phyloP scores from a whole-genome alignment of 2,113 vertebrate species.

The Coturnix japonica region DNA sequence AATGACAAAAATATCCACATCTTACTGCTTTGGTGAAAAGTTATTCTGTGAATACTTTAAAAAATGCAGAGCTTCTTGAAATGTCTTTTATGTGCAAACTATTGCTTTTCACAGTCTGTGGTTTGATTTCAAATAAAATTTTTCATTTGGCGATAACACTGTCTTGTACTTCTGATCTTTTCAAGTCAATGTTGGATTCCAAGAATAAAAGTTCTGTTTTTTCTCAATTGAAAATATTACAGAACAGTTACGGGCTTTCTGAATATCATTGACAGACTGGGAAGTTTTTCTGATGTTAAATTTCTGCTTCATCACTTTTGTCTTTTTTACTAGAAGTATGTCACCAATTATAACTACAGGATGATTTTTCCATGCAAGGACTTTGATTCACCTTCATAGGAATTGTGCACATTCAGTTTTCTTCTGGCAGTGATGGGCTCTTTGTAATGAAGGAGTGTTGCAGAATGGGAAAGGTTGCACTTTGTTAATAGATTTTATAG shows the following conservation, averaged over 20 bases:
- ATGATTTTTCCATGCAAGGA: background rate
- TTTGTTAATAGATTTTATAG: background rate
- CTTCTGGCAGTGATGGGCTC: background rate
- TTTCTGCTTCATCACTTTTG: background rate
- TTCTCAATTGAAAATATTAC: background rate
- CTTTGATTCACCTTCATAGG: background rate
- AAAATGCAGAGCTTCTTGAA: background rate
- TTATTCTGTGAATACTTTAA: background rate
- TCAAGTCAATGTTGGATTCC: background rate
- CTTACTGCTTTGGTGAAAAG: background rate
- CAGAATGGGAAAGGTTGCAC: accelerated
- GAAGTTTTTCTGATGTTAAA: background rate
- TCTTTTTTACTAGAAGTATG: background rate
- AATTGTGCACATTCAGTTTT: background rate
- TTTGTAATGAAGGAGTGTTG: background rate
- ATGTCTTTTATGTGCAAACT: background rate
- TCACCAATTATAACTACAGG: background rate
- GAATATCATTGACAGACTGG: background rate
- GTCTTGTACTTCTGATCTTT: background rate
- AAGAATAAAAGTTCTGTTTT: background rate
- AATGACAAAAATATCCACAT: background rate
- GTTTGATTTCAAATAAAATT: background rate
- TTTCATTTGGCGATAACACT: background rate
- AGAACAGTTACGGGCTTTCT: background rate
- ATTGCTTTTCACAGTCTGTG: background rate